Base-by-base conservation (phyloP, 2,797 vertebrate species). In the Phaenicophaeus curvirostris region DNA sequence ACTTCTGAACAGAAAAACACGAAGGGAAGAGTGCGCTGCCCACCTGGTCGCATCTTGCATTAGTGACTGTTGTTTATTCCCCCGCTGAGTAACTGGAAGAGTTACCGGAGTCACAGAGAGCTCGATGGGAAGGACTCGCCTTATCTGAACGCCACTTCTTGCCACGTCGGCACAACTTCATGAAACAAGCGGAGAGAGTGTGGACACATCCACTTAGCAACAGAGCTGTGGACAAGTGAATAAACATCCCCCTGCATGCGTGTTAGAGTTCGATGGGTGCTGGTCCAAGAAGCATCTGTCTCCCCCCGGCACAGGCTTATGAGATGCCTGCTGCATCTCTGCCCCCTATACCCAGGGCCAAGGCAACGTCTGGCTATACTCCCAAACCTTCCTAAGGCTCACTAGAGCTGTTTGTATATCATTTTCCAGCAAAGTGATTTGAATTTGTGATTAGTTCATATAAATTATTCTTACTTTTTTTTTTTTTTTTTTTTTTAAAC, bases 371-470 rank as follows among this genome's bases (percentile, higher is more conserved):
- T 95, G 94, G 82, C 90, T 96, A 66, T 44, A 59, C 81, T 91
- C 85, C 71, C 53, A 90, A 84, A 63, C 8, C 42, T 87, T 85
- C 65, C 90, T 93, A 90, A 77, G 28, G 20, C 50, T 90, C 75
- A 77, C 48, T 93, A 66, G 83, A 76, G 67, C 44, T 53, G 54
- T 87, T 95, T 93, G 90, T 78, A 77, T 72, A 69, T 91, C 4
- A 21, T 95, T 92, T 94, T 86, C 84, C 79, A 65, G 61, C 0
- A 2, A 94, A 90, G 71, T 21, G 31, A 95, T 92, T 89, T 87
- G 69, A 93, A 87, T 93, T 94, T 92, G 67, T 77, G 87, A 92
- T 93, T 88, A 84, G 51, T 86, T 71, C 68, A 93, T 90, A 88
- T 74, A 84, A 94, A 73, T 89, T 55, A 58, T 46, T 85, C 6